Percentiles rank a stretch among this genome's conserved stretches.
phyloP scores from a whole-genome alignment of 92 coral and sea anemone genomes.

The Palythoa caribaeorum region DNA sequence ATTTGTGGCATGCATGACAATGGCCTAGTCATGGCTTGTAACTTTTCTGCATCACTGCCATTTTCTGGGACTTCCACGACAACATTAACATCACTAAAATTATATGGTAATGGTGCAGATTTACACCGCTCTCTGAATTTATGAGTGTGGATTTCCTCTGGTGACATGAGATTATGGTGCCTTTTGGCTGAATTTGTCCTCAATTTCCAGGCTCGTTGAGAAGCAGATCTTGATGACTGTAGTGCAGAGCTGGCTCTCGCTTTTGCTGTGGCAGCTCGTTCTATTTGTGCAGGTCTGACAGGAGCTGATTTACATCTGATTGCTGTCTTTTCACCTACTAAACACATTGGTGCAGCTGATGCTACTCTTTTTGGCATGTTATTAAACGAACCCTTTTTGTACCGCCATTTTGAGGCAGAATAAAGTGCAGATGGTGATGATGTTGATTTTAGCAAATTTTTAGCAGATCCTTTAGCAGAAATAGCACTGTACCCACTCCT shows the following conservation, averaged over 20 bases:
- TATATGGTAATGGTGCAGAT: conserved; percentile 89
- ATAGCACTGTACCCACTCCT: conserved; percentile 73
- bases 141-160: conserved; percentile 73
- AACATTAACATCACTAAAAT: conserved; percentile 78
- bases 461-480: conserved; percentile 40
- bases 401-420: conserved; percentile 21
- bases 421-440: conserved; percentile 21
- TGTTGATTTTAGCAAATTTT: not conserved
- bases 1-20: conserved; percentile 89
- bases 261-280: conserved; percentile 63
- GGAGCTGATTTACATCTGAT: conserved; percentile 89
- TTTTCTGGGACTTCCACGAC: conserved; percentile 72
- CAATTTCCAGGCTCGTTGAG: conserved; percentile 85
- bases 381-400: conserved; percentile 6
- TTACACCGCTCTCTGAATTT: conserved; percentile 72
- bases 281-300: conserved; percentile 59
- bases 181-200: conserved; percentile 80
- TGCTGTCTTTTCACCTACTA: conserved; percentile 59
- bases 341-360: conserved; percentile 69
- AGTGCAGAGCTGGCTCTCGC: conserved; percentile 52
- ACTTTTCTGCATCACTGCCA: conserved; percentile 74
- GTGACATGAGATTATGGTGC: conserved; percentile 74
- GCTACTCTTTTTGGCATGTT: conserved; percentile 13
- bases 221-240: conserved; percentile 63
- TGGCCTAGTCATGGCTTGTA: conserved; percentile 84